Conservation (phyloP, 1,140 invertebrate genomes). For the Micrasema minimum region DNA sequence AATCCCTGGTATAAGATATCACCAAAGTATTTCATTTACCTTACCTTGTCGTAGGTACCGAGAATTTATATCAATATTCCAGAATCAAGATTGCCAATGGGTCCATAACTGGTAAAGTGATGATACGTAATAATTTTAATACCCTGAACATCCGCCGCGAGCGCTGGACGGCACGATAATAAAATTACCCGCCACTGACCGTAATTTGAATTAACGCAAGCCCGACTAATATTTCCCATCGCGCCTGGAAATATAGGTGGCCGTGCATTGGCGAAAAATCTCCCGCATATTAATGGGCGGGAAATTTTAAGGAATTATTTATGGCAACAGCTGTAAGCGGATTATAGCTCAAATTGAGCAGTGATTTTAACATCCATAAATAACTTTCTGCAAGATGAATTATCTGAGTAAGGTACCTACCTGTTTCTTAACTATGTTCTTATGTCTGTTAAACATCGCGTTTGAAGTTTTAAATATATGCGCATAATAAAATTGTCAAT, state of each 20-base stretch:
- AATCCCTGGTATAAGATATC: too few relatives aligned
- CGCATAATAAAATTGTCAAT: too few relatives aligned
- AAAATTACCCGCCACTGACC: conserved; percentile 50
- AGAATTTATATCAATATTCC: too few relatives aligned
- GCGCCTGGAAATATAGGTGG: background rate
- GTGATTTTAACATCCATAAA: too few relatives aligned
- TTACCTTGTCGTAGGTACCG: too few relatives aligned
- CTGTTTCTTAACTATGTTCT: too few relatives aligned
- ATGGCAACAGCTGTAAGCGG: background rate
- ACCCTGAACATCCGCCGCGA: conserved; percentile 34
- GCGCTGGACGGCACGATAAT: conserved; percentile 45
- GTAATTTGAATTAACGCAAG: conserved; percentile 51
- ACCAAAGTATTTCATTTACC: too few relatives aligned
- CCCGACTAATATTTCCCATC: conserved; percentile 42
- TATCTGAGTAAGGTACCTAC: too few relatives aligned
- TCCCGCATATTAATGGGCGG: conserved; percentile 4
- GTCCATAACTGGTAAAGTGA: conserved; percentile 8
- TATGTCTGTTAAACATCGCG: too few relatives aligned
- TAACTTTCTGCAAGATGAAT: too few relatives aligned
- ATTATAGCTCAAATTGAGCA: conserved; percentile 1
- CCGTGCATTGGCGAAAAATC: conserved; percentile 18
- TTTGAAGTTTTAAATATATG: too few relatives aligned
- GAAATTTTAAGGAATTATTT: conserved; percentile 12
- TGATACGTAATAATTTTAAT: conserved; percentile 49
- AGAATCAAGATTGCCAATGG: background rate